phyloP scores from a whole-genome alignment of 2,797 vertebrate genomes.

The Clamator glandarius region DNA sequence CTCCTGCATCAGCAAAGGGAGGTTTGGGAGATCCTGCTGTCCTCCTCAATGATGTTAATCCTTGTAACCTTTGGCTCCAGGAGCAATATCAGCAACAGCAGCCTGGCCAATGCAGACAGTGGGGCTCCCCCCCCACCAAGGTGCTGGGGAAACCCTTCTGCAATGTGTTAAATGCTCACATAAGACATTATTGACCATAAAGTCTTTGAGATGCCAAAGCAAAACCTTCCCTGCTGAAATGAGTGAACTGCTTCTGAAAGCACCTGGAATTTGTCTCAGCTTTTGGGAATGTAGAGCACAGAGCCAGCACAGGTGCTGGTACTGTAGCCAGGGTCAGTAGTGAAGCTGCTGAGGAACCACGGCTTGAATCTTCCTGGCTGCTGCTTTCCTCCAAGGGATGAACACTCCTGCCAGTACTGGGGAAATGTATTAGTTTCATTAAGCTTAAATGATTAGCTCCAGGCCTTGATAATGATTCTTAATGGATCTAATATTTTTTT shows the following conservation, averaged over 20 bases:
- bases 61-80: too few species aligned
- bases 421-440: constrained; percentile 67
- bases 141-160: neutral
- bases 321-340: neutral
- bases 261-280: neutral
- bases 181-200: neutral
- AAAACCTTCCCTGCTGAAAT: neutral
- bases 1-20: neutral
- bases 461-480: constrained; percentile 67
- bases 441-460: constrained; percentile 65
- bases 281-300: rapidly evolving
- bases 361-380: rapidly evolving
- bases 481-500: constrained; percentile 57
- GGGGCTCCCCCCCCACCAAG: rapidly evolving
- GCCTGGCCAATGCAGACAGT: rapidly evolving
- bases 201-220: neutral
- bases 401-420: constrained; percentile 4
- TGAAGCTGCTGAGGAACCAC: neutral
- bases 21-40: neutral
- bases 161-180: rapidly evolving
- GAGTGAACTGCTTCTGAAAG: neutral
- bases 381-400: neutral
- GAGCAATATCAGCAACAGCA: neutral
- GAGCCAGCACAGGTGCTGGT: neutral
- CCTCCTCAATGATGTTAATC: neutral